Evolutionary conservation across 2,113 vertebrate genomes (phyloP).

Genomic region (Cyprinus carpio): DNA sequence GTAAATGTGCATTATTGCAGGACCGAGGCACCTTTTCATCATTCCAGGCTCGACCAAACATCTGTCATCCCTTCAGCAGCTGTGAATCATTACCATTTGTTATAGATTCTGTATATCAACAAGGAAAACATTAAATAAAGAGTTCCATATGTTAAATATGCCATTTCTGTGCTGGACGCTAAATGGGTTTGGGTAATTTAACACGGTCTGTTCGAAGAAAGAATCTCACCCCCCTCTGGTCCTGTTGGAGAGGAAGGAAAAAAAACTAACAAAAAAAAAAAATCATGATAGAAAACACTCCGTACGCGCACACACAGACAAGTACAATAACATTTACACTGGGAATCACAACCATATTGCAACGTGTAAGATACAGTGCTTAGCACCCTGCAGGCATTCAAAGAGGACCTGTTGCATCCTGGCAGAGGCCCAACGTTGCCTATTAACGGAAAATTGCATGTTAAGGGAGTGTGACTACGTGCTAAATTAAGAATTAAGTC

Average conservation of each 20-base stretch:
- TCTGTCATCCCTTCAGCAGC: constrained; percentile 78
- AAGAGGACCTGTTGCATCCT: constrained; percentile 77
- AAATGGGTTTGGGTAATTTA: constrained; percentile 91
- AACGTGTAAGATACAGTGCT: constrained; percentile 64
- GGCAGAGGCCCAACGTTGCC: constrained; percentile 71
- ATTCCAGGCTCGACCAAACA: constrained; percentile 50
- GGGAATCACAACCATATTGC: constrained; percentile 77
- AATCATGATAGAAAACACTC: constrained; percentile 72
- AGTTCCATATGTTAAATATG: constrained; percentile 90
- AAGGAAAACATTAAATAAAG: constrained; percentile 85
- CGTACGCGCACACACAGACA: background rate
- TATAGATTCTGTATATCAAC: constrained; percentile 88
- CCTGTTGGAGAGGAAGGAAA: background rate
- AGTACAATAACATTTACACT: constrained; percentile 88
- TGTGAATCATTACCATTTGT: constrained; percentile 91
- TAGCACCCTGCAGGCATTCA: constrained; percentile 64
- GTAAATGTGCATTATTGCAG: constrained; percentile 27
- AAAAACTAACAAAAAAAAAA: constrained; percentile 57
- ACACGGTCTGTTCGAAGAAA: constrained; percentile 84
- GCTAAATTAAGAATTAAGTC: constrained; percentile 72
- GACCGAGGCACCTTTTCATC: constrained; percentile 45
- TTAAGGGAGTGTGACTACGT: constrained; percentile 55
- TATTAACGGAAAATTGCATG: constrained; percentile 67
- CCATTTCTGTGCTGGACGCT: constrained; percentile 85
- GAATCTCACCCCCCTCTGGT: constrained; percentile 75